Conservation (phyloP, 2,888 invertebrate species). For the Flabesymbios commensalis region DNA sequence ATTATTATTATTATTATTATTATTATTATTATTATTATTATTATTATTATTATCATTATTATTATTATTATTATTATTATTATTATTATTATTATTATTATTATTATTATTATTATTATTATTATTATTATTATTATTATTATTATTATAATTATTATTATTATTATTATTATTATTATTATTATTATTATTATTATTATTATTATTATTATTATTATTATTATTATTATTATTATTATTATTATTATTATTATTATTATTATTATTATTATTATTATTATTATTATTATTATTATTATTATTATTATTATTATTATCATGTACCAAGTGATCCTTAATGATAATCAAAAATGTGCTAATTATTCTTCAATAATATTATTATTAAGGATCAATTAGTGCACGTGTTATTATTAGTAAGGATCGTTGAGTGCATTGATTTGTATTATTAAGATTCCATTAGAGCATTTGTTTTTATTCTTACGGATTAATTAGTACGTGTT, state of each 20-base stretch:
- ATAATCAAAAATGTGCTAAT: too few relatives aligned
- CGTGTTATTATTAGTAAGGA: too few relatives aligned
- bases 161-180: slow-evolving; percentile 9
- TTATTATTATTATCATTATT: slow-evolving; percentile 10
- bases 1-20: slow-evolving; percentile 14
- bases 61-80: slow-evolving; percentile 10
- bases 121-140: slow-evolving; percentile 8
- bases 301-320: slow-evolving; percentile 14
- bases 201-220: slow-evolving; percentile 8
- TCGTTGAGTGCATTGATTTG: too few relatives aligned
- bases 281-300: slow-evolving; percentile 13
- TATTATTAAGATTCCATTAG: too few relatives aligned
- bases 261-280: slow-evolving; percentile 15
- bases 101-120: slow-evolving; percentile 10
- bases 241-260: slow-evolving; percentile 11
- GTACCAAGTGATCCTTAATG: too few relatives aligned
- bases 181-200: slow-evolving; percentile 5
- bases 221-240: slow-evolving; percentile 10
- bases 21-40: slow-evolving; percentile 15
- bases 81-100: slow-evolving; percentile 11
- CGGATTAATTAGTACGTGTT: too few relatives aligned
- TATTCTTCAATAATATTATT: too few relatives aligned
- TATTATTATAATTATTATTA: slow-evolving; percentile 9
- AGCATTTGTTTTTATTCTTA: too few relatives aligned
- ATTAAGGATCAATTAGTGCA: too few relatives aligned